Evolutionary conservation across 2,797 vertebrate genomes (phyloP), one percentile per base, ranked within the genome.

Genomic region (Merluccius polli): DNA sequence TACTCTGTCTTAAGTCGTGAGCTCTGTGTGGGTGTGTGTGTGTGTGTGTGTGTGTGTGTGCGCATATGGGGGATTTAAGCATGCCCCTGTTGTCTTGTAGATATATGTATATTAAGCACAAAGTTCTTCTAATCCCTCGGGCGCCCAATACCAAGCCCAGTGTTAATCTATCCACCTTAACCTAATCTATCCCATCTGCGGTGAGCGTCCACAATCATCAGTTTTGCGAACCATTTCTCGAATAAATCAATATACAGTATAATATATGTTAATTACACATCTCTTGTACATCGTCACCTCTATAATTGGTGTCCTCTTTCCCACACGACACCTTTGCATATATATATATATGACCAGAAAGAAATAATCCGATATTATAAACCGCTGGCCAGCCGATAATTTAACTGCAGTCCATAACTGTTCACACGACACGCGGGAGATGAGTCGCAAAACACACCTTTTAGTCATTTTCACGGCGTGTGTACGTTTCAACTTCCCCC

Each of bases 181-280:
- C 76, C 59, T 76, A 80, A 72, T 74, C 71, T 67, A 29, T 4
- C 52, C 41, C 77, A 38, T 77, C 48, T 21, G 72, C 6, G 38
- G 82, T 75, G 73, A 75, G 84, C 79, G 75, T 80, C 79, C 75
- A 78, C 80, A 87, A 84, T 85, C 85, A 87, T 81, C 80, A 78
- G 73, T 75, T 85, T 88, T 84, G 81, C 82, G 77, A 44, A 16
- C 41, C 16, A 6, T 48, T 48, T 48, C 44, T 70, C 78, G 86
- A 79, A 79, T 85, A 77, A 87, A 90, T 83, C 84, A 86, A 79
- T 74, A 59, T 77, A 73, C 76, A 75, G 75, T n/a, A n/a, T n/a
- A n/a, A n/a, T n/a, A n/a, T n/a, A n/a, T n/a, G n/a, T n/a, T n/a
- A n/a, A n/a, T n/a, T n/a, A n/a, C n/a, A n/a, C n/a, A n/a, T n/a